Conservation (phyloP, 2,797 vertebrate species). For the Pachyuromys duprasi region DNA sequence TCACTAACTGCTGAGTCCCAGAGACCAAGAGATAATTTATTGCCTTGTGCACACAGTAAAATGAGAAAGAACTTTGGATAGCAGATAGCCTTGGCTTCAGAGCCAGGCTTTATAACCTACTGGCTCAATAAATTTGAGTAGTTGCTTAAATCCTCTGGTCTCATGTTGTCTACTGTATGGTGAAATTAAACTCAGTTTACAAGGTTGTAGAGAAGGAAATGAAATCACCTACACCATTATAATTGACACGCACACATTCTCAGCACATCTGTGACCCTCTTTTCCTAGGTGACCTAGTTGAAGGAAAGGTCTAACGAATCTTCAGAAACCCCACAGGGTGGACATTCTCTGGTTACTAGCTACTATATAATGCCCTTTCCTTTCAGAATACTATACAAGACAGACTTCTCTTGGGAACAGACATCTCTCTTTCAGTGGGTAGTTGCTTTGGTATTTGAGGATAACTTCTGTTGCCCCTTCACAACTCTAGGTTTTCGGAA, state of each 20-base stretch:
- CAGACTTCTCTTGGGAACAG: background rate
- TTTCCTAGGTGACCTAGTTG: background rate
- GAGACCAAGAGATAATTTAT: background rate
- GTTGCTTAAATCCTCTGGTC: constrained; percentile 11
- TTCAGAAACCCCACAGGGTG: background rate
- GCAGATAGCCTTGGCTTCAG: background rate
- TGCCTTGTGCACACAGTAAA: background rate
- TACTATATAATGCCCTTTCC: background rate
- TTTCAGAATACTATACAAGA: background rate
- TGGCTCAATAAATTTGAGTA: background rate
- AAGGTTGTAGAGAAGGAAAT: background rate
- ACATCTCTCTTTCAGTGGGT: background rate
- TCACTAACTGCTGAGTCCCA: background rate
- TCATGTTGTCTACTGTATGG: background rate
- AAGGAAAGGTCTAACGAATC: background rate
- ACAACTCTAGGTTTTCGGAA: background rate
- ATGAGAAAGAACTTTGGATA: background rate
- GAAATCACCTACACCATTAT: background rate
- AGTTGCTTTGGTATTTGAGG: background rate
- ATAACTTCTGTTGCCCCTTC: background rate
- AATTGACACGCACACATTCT: background rate
- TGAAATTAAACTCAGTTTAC: constrained; percentile 15
- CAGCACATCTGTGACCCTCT: background rate
- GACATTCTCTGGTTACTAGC: background rate
- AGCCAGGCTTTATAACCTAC: background rate